Percentiles rank a stretch among this genome's conserved stretches.
Evolutionary conservation across 1,140 invertebrate species (phyloP).

Genomic region (Drosophila ohnishii): DNA sequence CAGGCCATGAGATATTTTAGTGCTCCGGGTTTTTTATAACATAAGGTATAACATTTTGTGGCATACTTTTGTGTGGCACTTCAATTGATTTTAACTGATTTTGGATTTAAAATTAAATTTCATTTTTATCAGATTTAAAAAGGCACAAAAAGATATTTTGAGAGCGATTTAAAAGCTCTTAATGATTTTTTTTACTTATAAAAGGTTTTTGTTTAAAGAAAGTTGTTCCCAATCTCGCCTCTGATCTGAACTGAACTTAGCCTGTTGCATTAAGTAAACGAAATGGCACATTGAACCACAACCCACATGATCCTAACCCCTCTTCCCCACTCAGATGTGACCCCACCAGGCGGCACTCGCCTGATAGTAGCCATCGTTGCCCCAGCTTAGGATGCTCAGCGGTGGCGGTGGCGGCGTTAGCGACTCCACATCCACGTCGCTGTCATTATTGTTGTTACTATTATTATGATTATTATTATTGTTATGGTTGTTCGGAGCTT

Average conservation of each 20-base stretch:
- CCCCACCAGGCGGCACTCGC: slow-evolving; percentile 70
- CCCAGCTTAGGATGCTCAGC: slow-evolving; percentile 60
- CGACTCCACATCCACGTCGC: slow-evolving; percentile 51
- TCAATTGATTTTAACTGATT: not conserved
- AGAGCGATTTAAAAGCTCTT: too few relatives aligned
- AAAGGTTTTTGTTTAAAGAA: not conserved
- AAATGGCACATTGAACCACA: slow-evolving; percentile 79
- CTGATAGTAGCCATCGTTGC: slow-evolving; percentile 70
- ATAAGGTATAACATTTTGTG: slow-evolving; percentile 6
- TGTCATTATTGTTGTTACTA: slow-evolving; percentile 9
- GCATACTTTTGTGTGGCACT: not conserved
- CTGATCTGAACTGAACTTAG: slow-evolving; percentile 9
- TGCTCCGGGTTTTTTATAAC: not conserved
- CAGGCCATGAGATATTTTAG: not conserved
- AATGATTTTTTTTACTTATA: not conserved
- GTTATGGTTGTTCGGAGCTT: slow-evolving; percentile 14
- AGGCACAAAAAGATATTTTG: not conserved
- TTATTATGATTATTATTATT: slow-evolving; percentile 14
- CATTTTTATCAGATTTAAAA: not conserved
- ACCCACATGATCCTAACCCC: slow-evolving; percentile 42
- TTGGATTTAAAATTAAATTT: not conserved
- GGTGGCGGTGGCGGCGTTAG: slow-evolving; percentile 72
- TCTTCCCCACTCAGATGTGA: slow-evolving; percentile 50
- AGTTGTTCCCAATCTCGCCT: not conserved
- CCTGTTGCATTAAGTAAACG: slow-evolving; percentile 62